These are phyloP conservation scores for Sinella curviseta DNA, from an alignment of 1,140 invertebrate genomes.

Conservation along the genomic window DNA sequence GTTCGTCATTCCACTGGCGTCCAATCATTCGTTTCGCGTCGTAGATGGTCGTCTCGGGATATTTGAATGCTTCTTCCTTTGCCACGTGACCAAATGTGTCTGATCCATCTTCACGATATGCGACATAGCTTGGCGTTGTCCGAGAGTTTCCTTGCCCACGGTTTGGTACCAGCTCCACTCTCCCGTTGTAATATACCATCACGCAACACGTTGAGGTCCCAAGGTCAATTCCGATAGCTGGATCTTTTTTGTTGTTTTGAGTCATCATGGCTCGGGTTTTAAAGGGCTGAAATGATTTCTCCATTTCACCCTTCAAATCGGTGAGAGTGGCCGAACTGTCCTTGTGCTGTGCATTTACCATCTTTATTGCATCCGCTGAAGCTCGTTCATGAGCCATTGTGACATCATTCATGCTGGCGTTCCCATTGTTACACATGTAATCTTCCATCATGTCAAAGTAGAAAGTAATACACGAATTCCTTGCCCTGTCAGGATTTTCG, in stretches of 20 bases:
- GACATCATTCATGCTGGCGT: not conserved
- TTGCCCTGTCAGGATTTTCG: too few relatives aligned
- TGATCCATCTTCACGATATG: not conserved
- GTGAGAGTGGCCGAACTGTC: not conserved
- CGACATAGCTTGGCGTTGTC: not conserved
- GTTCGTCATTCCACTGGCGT: constrained; percentile 59
- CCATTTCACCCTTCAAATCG: not conserved
- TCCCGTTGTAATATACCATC: not conserved
- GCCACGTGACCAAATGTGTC: not conserved
- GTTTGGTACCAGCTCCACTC: not conserved
- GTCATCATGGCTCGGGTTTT: not conserved
- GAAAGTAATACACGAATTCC: too few relatives aligned
- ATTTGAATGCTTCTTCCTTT: not conserved
- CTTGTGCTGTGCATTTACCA: not conserved
- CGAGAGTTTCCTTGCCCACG: not conserved
- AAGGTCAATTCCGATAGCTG: not conserved
- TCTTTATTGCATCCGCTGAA: not conserved
- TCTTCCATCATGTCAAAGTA: not conserved
- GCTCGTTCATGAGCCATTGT: not conserved
- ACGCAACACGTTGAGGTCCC: not conserved
- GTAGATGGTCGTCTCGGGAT: not conserved
- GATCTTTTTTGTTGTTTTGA: not conserved
- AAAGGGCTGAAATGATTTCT: not conserved
- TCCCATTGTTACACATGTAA: not conserved
- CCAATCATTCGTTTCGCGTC: constrained; percentile 61